Evolutionary conservation across 2,797 vertebrate genomes (phyloP).

Genomic region (Odontamblyopus rebecca): DNA sequence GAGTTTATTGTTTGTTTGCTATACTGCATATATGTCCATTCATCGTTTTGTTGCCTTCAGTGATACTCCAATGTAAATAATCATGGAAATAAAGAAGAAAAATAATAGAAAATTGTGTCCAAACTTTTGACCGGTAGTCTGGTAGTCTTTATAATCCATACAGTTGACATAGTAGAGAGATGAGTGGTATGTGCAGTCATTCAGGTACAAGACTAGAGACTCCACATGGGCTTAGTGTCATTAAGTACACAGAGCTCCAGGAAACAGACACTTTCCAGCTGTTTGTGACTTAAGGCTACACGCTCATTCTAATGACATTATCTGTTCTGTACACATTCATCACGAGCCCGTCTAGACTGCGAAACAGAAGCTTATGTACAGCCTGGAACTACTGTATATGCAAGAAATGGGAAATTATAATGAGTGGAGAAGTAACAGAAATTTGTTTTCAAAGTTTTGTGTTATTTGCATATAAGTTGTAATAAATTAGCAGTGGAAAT

Average conservation of each 20-base stretch:
- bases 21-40: no score
- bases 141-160: conserved; percentile 1
- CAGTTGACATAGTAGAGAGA: conserved; percentile 1
- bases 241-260: conserved; percentile 12
- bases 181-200: conserved; percentile 2
- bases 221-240: conserved; percentile 34
- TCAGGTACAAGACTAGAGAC: neutral
- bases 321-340: conserved; percentile 14
- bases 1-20: no score
- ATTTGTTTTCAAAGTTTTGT: neutral
- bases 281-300: conserved; percentile 12
- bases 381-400: neutral
- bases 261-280: conserved; percentile 14
- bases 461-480: neutral
- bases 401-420: neutral
- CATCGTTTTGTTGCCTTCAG: no score
- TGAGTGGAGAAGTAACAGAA: neutral
- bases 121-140: neutral
- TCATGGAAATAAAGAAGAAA: no score
- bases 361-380: neutral
- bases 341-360: neutral
- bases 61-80: no score
- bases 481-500: neutral
- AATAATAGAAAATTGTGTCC: no score
- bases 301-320: conserved; percentile 4